Conservation (phyloP, 1,140 invertebrate species). For the Zaprionus inermis region DNA sequence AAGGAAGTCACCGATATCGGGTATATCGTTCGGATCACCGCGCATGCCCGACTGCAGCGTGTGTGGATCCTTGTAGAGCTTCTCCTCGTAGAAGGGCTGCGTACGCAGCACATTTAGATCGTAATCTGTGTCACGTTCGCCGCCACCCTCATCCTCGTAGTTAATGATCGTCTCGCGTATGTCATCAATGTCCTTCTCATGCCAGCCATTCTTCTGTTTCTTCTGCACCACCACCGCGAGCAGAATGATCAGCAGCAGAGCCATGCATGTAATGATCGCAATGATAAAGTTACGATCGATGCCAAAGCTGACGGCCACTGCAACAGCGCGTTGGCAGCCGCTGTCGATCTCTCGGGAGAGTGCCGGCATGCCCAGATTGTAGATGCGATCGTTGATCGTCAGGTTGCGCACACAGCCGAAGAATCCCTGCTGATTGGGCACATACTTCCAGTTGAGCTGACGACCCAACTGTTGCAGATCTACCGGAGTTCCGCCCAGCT, state of each 20-base stretch:
- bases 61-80: slow-evolving; percentile 80
- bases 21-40: slow-evolving; percentile 85
- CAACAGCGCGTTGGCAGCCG: slow-evolving; percentile 88
- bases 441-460: slow-evolving; percentile 87
- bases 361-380: slow-evolving; percentile 90
- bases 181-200: slow-evolving; percentile 96
- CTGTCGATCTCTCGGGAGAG: slow-evolving; percentile 88
- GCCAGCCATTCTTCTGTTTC: slow-evolving; percentile 92
- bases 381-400: slow-evolving; percentile 91
- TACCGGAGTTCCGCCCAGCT: slow-evolving; percentile 91
- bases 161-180: slow-evolving; percentile 98
- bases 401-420: slow-evolving; percentile 94
- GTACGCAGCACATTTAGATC: slow-evolving; percentile 94
- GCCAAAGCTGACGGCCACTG: slow-evolving; percentile 90
- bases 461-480: slow-evolving; percentile 86
- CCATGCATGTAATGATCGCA: slow-evolving; percentile 92
- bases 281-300: slow-evolving; percentile 93
- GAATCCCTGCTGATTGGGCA: slow-evolving; percentile 89
- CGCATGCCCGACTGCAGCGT: slow-evolving; percentile 58
- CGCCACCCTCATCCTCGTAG: slow-evolving; percentile 98
- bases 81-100: slow-evolving; percentile 82
- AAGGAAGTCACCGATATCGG: slow-evolving; percentile 96
- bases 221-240: slow-evolving; percentile 94
- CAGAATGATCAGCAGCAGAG: slow-evolving; percentile 91
- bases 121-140: slow-evolving; percentile 97